Percentiles rank a stretch among this genome's conserved stretches.
Evolutionary conservation across 2,113 vertebrate genomes (phyloP).

Genomic region (Toxotes jaculatrix): DNA sequence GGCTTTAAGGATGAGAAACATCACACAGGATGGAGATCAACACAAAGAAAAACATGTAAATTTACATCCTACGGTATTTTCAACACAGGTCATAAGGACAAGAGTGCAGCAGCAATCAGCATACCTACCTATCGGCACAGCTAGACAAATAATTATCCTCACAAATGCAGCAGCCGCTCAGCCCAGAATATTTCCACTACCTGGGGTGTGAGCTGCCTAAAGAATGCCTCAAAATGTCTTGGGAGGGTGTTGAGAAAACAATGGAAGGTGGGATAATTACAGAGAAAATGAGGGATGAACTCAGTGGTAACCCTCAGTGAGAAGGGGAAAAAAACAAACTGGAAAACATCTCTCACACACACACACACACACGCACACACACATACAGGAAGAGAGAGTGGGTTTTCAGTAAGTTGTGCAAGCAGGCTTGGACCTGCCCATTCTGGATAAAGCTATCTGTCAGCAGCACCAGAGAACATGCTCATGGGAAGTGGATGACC

Average conservation of each 20-base stretch:
- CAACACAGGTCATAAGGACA: slow-evolving; percentile 35
- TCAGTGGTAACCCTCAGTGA: slow-evolving; percentile 36
- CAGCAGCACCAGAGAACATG: slow-evolving; percentile 57
- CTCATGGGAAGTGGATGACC: slow-evolving; percentile 69
- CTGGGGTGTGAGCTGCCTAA: slow-evolving; percentile 28
- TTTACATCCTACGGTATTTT: background rate
- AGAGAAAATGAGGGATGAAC: slow-evolving; percentile 58
- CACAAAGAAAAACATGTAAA: background rate
- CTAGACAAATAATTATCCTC: slow-evolving; percentile 34
- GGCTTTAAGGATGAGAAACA: background rate
- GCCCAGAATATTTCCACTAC: slow-evolving; percentile 34
- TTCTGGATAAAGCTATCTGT: slow-evolving; percentile 54
- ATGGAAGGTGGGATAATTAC: slow-evolving; percentile 52
- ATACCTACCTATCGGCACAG: slow-evolving; percentile 5
- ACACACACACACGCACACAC: background rate
- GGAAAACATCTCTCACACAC: slow-evolving; percentile 34
- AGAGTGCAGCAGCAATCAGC: slow-evolving; percentile 25
- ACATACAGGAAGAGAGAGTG: slow-evolving; percentile 1
- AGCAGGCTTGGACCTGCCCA: slow-evolving; percentile 67
- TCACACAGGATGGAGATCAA: background rate
- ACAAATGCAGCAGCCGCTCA: slow-evolving; percentile 24
- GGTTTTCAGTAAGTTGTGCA: slow-evolving; percentile 3
- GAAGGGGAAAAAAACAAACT: slow-evolving; percentile 21
- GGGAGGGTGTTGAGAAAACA: slow-evolving; percentile 44
- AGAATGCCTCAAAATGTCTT: slow-evolving; percentile 30